Evolutionary conservation across 2,113 vertebrate species (phyloP), one percentile per base, ranked within the genome.

Genomic region (Takifugu bimaculatus): DNA sequence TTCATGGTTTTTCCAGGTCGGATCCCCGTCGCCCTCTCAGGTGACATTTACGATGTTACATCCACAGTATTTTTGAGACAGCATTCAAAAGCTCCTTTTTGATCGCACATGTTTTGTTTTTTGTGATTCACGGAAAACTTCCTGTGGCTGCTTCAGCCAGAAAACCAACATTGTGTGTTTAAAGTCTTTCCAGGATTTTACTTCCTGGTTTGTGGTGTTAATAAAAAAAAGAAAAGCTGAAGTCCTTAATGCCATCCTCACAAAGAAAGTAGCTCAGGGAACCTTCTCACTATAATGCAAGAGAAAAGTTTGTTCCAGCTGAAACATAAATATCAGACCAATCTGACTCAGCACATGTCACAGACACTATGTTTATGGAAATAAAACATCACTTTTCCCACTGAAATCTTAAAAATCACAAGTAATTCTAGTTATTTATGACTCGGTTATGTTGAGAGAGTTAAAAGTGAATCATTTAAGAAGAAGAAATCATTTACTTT

Each of bases 201-300:
- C 2, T 10, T 6, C 35, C 35, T 39, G 35, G 7, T 10, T 39
- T 11, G 9, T 3, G 35, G 35, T 39, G 35, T 39, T 6, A 39
- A 39, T 11, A 10, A 11, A 6, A 39, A 39, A 10, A 10, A 10
- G 11, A 20, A 39, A 39, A 6, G 9, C 29, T 56, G 12, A 43
- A 43, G 20, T 15, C 15, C 47, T 20, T 49, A 14, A 20, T 20
- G n/a, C n/a, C 3, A 1, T 20, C 29, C 20, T 28, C 54, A 75
- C 70, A 81, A 60, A 74, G 71, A 35, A 1, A 4, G 25, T 7
- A 1, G 65, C 42, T 81, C 29, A n/a, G 58, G 62, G 72, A 75
- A 20, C 68, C 10, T 9, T 45, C 44, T n/a, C 6, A 42, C 43
- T 53, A 52, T 65, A 44, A 63, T 51, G 35, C 45, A 13, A 47